Conservation (phyloP, 2,113 vertebrate genomes). For the Bagarius yarrelli region DNA sequence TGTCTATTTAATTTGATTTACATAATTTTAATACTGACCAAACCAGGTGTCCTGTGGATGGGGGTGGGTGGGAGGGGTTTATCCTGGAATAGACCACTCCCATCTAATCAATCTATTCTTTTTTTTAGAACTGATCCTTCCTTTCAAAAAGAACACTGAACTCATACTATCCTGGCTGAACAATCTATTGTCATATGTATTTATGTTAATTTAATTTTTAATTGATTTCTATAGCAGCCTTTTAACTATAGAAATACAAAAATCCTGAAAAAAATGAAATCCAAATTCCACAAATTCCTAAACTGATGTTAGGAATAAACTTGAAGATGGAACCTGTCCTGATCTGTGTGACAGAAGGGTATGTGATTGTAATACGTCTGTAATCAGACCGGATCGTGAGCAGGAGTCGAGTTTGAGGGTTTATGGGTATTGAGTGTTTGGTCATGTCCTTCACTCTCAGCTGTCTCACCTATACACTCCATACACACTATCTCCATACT, state of each 20-base stretch:
- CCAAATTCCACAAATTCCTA: too few relatives aligned
- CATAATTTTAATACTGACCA: neutral
- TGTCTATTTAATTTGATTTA: neutral
- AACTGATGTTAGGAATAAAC: too few relatives aligned
- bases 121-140: neutral
- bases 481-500: neutral
- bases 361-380: too few relatives aligned
- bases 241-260: too few relatives aligned
- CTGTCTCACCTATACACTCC: neutral
- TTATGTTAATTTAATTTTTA: neutral
- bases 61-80: neutral
- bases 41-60: neutral
- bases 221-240: too few relatives aligned
- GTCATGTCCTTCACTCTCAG: too few relatives aligned
- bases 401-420: too few relatives aligned
- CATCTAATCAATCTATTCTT: neutral
- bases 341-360: too few relatives aligned
- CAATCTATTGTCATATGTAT: neutral
- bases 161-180: neutral
- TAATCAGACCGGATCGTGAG: too few relatives aligned
- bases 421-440: too few relatives aligned
- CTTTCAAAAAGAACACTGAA: neutral
- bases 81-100: neutral
- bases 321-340: too few relatives aligned
- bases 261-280: too few relatives aligned